Percentiles rank a stretch among this genome's conserved stretches.
phyloP scores from a whole-genome alignment of 2,113 vertebrate species.

The Chlorocebus sabaeus region DNA sequence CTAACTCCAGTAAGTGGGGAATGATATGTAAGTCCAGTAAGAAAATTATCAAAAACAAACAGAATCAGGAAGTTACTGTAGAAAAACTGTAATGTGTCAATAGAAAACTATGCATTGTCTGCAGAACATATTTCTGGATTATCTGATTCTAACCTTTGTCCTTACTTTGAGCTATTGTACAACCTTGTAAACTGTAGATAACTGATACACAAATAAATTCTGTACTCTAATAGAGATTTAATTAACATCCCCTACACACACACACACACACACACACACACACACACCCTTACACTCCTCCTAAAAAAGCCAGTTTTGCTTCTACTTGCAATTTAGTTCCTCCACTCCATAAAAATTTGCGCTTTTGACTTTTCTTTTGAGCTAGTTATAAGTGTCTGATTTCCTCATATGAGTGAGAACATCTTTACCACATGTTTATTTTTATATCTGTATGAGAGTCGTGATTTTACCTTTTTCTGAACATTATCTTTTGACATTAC shows the following conservation, averaged over 20 bases:
- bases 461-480: background rate
- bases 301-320: background rate
- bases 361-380: background rate
- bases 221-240: background rate
- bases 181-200: background rate
- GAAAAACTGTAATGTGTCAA: background rate
- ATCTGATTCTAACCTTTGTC: background rate
- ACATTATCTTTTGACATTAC: background rate
- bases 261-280: no score
- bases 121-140: background rate
- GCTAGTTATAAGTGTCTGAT: background rate
- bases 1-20: background rate
- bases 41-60: conserved; percentile 35
- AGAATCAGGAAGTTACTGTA: background rate
- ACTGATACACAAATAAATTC: background rate
- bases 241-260: background rate
- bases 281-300: background rate
- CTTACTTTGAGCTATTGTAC: background rate
- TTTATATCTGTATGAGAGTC: background rate
- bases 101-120: background rate
- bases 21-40: conserved; percentile 9
- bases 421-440: background rate
- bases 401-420: background rate
- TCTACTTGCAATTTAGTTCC: background rate
- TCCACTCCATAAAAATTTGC: background rate